These are phyloP conservation scores for Tribolium madens DNA, from an alignment of 1,140 invertebrate genomes.

Conservation along the genomic window DNA sequence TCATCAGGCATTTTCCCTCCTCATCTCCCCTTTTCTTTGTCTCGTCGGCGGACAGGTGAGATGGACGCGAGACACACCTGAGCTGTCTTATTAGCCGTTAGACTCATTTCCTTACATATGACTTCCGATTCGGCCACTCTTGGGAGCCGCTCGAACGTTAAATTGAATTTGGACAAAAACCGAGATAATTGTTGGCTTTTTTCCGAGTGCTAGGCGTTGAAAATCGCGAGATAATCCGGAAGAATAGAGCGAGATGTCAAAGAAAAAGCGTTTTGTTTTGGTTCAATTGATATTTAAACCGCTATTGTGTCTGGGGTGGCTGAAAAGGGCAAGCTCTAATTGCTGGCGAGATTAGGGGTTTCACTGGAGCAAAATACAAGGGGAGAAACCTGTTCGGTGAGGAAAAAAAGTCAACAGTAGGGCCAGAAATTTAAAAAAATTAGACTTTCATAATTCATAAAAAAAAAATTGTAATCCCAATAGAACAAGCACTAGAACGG, in stretches of 20 bases:
- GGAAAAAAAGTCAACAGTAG: background rate
- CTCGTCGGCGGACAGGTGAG: constrained; percentile 22
- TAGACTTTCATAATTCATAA: too few relatives aligned
- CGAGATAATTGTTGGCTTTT: background rate
- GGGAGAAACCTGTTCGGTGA: background rate
- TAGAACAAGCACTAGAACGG: too few relatives aligned
- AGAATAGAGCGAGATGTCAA: too few relatives aligned
- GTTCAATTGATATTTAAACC: background rate
- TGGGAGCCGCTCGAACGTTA: constrained; percentile 35
- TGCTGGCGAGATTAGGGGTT: background rate
- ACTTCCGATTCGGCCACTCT: constrained; percentile 16
- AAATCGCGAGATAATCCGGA: too few relatives aligned
- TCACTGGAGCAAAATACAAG: background rate
- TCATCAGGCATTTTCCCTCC: constrained; percentile 16
- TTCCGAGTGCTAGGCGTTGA: background rate
- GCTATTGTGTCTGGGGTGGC: background rate
- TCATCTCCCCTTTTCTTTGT: constrained; percentile 42
- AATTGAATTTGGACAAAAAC: constrained; percentile 32
- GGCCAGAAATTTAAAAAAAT: too few relatives aligned
- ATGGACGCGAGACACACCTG: constrained; percentile 24
- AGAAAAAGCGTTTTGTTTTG: background rate
- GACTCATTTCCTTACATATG: constrained; percentile 34
- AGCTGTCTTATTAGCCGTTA: constrained; percentile 11
- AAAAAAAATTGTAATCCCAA: too few relatives aligned
- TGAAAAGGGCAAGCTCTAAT: background rate